Conservation (phyloP, 2,888 invertebrate genomes). For the Drosophila paranaensis region DNA sequence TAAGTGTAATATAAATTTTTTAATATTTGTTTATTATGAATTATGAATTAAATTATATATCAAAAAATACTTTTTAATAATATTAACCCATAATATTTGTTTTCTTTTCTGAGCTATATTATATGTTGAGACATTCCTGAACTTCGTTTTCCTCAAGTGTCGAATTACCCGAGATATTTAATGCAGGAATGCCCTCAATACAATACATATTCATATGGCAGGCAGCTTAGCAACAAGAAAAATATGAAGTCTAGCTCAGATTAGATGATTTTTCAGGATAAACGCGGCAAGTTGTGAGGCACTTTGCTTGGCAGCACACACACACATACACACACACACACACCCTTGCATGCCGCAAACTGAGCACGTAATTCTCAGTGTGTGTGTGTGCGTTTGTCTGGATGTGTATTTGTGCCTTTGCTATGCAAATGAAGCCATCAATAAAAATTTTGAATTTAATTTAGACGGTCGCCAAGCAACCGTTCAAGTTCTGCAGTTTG, state of each 20-base stretch:
- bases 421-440: constrained; percentile 74
- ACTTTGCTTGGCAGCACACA: constrained; percentile 43
- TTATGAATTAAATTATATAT: too few relatives aligned
- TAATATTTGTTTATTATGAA: too few relatives aligned
- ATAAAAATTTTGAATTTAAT: constrained; percentile 66
- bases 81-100: too few relatives aligned
- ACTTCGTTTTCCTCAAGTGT: too few relatives aligned
- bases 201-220: constrained; percentile 63
- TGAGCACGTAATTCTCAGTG: constrained; percentile 28
- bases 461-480: constrained; percentile 52
- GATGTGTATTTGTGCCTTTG: constrained; percentile 32
- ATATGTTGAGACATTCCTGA: too few relatives aligned
- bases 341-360: constrained; percentile 6
- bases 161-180: background rate
- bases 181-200: constrained; percentile 21
- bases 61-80: too few relatives aligned
- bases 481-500: constrained; percentile 48
- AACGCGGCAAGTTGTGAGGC: constrained; percentile 63
- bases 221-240: constrained; percentile 75
- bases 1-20: too few relatives aligned
- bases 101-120: too few relatives aligned
- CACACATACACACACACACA: constrained; percentile 18
- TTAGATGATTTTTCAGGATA: constrained; percentile 80
- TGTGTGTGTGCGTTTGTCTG: background rate
- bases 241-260: constrained; percentile 78